A percentile compares a stretch with the other conserved stretches of the same genome.
These are phyloP conservation scores for Lophura nycthemera DNA, from an alignment of 2,113 vertebrate genomes.

Conservation along the genomic window DNA sequence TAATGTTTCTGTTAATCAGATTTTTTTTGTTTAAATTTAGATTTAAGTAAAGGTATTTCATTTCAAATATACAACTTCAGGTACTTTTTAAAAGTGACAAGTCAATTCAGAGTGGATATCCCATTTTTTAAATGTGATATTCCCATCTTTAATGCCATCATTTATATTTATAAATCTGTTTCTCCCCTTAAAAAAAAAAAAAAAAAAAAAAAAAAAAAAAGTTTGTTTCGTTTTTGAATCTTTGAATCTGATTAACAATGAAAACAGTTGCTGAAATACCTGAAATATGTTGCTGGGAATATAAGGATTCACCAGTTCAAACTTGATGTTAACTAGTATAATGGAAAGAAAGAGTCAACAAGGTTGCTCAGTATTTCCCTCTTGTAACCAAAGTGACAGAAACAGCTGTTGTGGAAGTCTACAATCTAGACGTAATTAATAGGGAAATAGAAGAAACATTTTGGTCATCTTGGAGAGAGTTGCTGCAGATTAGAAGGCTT, in stretches of 20 bases:
- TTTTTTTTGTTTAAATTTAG: background rate
- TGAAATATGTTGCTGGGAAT: background rate
- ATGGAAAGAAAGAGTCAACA: background rate
- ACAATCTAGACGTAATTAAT: background rate
- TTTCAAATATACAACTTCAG: background rate
- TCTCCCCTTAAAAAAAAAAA: rapidly evolving
- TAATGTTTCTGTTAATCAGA: background rate
- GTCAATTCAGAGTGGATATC: background rate
- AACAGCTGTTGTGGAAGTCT: background rate
- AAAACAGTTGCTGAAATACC: background rate
- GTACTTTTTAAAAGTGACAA: background rate
- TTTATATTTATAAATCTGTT: background rate
- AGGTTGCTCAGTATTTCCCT: background rate
- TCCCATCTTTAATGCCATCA: background rate
- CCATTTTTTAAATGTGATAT: background rate
- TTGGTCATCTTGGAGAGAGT: background rate
- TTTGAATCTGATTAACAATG: background rate
- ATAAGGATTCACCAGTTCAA: background rate
- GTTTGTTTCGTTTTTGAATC: background rate
- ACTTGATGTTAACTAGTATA: background rate
- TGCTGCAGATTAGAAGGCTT: background rate
- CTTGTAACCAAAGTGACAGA: background rate
- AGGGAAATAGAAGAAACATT: background rate
- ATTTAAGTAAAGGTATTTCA: background rate
- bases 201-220: background rate